Conservation (phyloP, 2,797 vertebrate genomes). For the Phoxinus dragarum region DNA sequence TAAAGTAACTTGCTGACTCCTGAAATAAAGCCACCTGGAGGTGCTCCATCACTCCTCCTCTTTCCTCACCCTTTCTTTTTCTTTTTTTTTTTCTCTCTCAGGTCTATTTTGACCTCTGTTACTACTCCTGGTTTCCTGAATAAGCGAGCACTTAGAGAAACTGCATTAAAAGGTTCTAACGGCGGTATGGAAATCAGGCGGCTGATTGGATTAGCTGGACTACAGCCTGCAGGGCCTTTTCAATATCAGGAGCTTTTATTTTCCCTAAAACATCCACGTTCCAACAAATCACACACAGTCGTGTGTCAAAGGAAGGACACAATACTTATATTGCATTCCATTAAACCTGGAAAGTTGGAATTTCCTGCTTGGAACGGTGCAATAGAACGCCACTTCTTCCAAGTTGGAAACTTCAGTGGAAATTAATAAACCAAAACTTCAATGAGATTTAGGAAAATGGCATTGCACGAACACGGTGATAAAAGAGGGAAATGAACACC, state of each 20-base stretch:
- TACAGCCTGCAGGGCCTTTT: conserved; percentile 76
- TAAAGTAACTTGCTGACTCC: conserved; percentile 66
- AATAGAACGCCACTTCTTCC: not conserved
- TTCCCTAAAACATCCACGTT: conserved; percentile 79
- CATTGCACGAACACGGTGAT: not conserved
- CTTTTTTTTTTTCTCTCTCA: conserved; percentile 31
- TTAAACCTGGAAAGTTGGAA: conserved; percentile 15
- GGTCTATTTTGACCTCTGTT: conserved; percentile 75
- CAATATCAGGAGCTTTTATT: conserved; percentile 75
- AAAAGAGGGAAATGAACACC: not conserved
- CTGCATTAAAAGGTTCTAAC: conserved; percentile 81
- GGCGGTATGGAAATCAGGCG: conserved; percentile 83
- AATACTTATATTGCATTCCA: conserved; percentile 47
- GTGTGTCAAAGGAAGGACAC: conserved; percentile 37
- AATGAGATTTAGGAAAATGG: not conserved
- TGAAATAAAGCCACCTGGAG: conserved; percentile 68
- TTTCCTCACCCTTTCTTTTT: conserved; percentile 53
- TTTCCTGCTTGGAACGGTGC: conserved; percentile 7
- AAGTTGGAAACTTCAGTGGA: conserved; percentile 6
- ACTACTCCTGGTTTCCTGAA: conserved; percentile 80
- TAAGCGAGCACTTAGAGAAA: conserved; percentile 84
- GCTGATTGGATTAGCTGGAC: conserved; percentile 83
- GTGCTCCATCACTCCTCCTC: conserved; percentile 47
- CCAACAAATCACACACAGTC: conserved; percentile 73
- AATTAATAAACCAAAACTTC: not conserved